Evolutionary conservation across 2,113 vertebrate genomes (phyloP), one percentile per base, ranked within the genome.

Genomic region (Grammomys dolichurus): DNA sequence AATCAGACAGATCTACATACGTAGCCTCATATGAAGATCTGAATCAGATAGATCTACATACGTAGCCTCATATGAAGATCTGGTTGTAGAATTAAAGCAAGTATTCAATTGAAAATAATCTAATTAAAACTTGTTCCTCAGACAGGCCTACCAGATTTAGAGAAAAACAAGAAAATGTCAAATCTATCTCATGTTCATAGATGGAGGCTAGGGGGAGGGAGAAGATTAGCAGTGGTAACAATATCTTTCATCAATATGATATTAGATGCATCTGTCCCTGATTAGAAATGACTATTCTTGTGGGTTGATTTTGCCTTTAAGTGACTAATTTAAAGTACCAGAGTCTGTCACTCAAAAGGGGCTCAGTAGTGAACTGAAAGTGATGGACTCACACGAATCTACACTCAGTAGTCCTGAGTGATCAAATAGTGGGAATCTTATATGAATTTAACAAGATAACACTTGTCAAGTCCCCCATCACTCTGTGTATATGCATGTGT

Each of bases 231-330:
- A 43, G 48, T 33, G 36, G 1, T 33, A 77, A 43, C 12, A 76
- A 70, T 6, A 31, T 7, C 13, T 36, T 33, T 10, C n/a, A 85
- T 14, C 36, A 31, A 46, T 33, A n/a, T n/a, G 9, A 36, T 33
- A 87, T 67, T 76, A 70, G 31, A 58, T 76, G 67, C n/a, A 63
- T 90, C 65, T 81, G 58, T 69, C 48, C 26, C 19, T 75, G 76
- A 80, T 46, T 84, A 75, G 89, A 84, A 91, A 3, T 84, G 31
- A 56, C 60, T 19, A 58, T 80, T 6, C 82, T 75, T 75, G 20
- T 85, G n/a, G 80, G 48, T 22, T 78, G 4, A 87, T 95, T 69
- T 77, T 84, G 88, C 48, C 60, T 88, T 73, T 22, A 89, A 86
- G 14, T 78, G n/a, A 88, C 43, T 67, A 77, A n/a, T 54, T 78